These are phyloP conservation scores for Semicossyphus pulcher DNA, from an alignment of 2,113 vertebrate genomes.

Conservation along the genomic window DNA sequence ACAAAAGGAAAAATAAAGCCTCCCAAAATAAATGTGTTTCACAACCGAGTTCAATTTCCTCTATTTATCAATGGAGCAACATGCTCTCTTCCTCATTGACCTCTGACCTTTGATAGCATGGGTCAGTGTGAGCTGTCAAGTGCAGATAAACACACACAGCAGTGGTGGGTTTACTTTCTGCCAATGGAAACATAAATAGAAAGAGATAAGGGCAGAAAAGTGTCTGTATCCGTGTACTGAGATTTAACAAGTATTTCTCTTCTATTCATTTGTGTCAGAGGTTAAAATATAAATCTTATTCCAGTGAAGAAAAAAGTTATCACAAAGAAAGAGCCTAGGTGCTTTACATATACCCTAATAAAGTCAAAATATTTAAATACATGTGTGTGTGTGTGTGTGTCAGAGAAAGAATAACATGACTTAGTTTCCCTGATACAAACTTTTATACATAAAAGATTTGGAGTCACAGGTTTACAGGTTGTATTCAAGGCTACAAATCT, in stretches of 20 bases:
- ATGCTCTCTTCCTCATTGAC: slow-evolving; percentile 16
- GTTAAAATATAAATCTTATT: background rate
- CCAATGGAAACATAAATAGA: slow-evolving; percentile 7
- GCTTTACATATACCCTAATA: too few relatives aligned
- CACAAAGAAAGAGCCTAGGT: too few relatives aligned
- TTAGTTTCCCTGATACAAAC: background rate
- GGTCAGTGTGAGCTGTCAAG: slow-evolving; percentile 8
- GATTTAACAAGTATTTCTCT: background rate
- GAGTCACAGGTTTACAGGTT: slow-evolving; percentile 29
- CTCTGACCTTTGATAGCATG: slow-evolving; percentile 1
- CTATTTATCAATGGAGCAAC: slow-evolving; percentile 3
- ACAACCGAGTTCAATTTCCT: background rate
- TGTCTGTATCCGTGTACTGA: background rate
- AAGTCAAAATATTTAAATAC: too few relatives aligned
- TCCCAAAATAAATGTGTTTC: background rate
- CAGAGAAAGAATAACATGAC: too few relatives aligned
- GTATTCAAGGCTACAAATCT: slow-evolving; percentile 13
- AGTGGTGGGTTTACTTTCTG: background rate
- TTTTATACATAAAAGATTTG: slow-evolving; percentile 30
- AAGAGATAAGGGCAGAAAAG: background rate
- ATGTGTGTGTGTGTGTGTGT: too few relatives aligned
- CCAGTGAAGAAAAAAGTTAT: background rate
- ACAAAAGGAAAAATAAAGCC: background rate
- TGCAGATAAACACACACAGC: slow-evolving; percentile 20
- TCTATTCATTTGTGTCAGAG: too few relatives aligned